Conservation (phyloP, 1,140 invertebrate genomes). For the Seison nebaliae region DNA sequence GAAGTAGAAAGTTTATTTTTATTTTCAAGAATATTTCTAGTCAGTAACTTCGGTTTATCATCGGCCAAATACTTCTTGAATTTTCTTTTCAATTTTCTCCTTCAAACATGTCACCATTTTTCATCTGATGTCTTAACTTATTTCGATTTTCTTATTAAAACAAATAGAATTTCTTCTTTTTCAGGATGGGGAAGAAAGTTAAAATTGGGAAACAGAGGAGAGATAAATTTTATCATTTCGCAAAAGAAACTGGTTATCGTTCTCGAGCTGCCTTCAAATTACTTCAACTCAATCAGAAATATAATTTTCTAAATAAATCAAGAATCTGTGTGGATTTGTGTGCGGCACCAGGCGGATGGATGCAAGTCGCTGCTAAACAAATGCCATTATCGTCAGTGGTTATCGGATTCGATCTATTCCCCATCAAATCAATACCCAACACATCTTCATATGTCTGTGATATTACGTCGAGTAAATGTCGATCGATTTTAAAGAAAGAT, state of each 20-base stretch:
- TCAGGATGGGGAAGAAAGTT: conserved; percentile 68
- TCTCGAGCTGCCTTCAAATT: conserved; percentile 93
- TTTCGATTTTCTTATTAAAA: no score
- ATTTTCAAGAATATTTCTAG: no score
- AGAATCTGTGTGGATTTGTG: conserved; percentile 86
- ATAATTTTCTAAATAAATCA: conserved; percentile 78
- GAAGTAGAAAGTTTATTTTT: no score
- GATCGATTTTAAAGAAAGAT: conserved; percentile 36
- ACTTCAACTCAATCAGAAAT: conserved; percentile 84
- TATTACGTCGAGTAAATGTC: conserved; percentile 70
- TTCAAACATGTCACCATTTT: neutral
- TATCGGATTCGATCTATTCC: conserved; percentile 75
- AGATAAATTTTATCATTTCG: conserved; percentile 92
- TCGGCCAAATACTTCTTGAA: neutral
- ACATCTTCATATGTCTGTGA: conserved; percentile 67
- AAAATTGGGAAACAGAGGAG: conserved; percentile 89
- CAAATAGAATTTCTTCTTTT: neutral
- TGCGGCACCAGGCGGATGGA: conserved; percentile 96
- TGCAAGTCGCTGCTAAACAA: conserved; percentile 92
- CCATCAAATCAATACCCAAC: conserved; percentile 67
- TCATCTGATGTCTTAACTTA: no score
- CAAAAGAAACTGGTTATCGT: conserved; percentile 85
- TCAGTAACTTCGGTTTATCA: no score
- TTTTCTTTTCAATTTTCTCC: neutral
- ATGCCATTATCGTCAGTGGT: conserved; percentile 88